Base-by-base conservation (phyloP, 2,888 invertebrate species). In the Limnephilus lunatus region DNA sequence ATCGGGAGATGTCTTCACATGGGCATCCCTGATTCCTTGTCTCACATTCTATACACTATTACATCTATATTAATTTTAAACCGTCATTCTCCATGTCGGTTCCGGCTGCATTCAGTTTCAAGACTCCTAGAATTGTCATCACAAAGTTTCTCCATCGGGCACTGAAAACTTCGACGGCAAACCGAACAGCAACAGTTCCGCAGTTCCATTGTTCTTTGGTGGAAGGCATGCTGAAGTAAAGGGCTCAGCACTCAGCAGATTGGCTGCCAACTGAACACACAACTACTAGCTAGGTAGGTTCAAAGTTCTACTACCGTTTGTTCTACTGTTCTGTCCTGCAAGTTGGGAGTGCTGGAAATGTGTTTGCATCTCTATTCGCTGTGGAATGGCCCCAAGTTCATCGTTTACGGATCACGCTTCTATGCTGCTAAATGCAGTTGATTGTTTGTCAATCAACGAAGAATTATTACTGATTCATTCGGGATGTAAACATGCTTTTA, bases 111-210 rank as follows among this genome's bases (percentile, higher is more conserved):
- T 68, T 68, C 19, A 35, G 68, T 68, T 68, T 25, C 9, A 83
- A 83, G 83, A 25, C 35, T 83, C 83, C 83, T 35, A 35, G 83
- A 32, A 35, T 83, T 25, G 83, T 68, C 25, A 68, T 25, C 68
- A n/a, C 19, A 83, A 83, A 83, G 83, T 83, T 83, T 83, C 19
- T 19, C 83, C 83, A 35, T 83, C 35, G 83, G 83, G 83, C 68
- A 68, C 68, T 83, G 32, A 39, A 83, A 83, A 83, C 83, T 83
- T 39, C 83, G 83, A 83, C 83, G 35, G 83, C 35, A 14, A 32
- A 25, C 68, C 25, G 83, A 83, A 15, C 83, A 39, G 83, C 35
- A 32, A 83, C 83, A 31, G 35, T 83, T 83, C 14, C 30, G 68
- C 68, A 68, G 68, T 25, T 35, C 83, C 83, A 83, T 32, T 83